These are phyloP conservation scores for Cenopis cana DNA, from an alignment of 2,888 invertebrate genomes.

Conservation along the genomic window DNA sequence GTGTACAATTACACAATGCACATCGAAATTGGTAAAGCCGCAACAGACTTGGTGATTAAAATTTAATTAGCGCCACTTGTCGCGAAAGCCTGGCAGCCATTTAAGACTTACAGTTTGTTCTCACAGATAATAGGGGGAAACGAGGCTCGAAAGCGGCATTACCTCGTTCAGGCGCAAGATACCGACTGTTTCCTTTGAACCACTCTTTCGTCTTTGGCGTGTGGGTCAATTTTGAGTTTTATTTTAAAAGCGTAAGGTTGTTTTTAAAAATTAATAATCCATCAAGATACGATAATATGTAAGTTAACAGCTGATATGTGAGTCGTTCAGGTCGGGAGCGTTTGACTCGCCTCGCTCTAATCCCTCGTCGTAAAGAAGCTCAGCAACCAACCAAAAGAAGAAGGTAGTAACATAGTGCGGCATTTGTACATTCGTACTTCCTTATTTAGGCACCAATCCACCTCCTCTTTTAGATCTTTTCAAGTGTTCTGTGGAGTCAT, in stretches of 20 bases:
- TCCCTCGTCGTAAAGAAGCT: constrained; percentile 41
- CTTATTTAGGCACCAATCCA: constrained; percentile 7
- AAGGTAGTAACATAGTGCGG: constrained; percentile 15
- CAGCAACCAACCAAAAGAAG: constrained; percentile 15
- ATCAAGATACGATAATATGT: constrained; percentile 47
- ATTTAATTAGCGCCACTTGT: constrained; percentile 41
- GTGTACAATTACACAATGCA: constrained; percentile 18
- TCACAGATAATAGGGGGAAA: constrained; percentile 63
- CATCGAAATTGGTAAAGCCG: constrained; percentile 30
- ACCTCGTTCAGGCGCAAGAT: constrained; percentile 64
- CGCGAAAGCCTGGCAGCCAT: constrained; percentile 33
- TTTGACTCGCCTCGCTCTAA: constrained; percentile 51
- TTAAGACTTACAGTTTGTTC: constrained; percentile 58
- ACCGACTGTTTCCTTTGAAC: background rate
- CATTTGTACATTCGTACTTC: constrained; percentile 18
- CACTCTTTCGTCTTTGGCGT: background rate
- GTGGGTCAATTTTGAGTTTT: background rate
- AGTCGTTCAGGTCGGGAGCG: constrained; percentile 56
- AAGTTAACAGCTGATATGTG: constrained; percentile 37
- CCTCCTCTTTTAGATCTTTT: constrained; percentile 18
- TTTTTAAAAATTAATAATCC: constrained; percentile 43
- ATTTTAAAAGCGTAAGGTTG: background rate
- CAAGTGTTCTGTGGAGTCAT: constrained; percentile 21
- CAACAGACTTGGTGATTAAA: constrained; percentile 36
- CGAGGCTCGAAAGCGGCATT: constrained; percentile 62